A percentile compares a stretch with the other conserved stretches of the same genome.
Conservation (phyloP, 2,797 vertebrate species). For the Tolypeutes matacus region DNA sequence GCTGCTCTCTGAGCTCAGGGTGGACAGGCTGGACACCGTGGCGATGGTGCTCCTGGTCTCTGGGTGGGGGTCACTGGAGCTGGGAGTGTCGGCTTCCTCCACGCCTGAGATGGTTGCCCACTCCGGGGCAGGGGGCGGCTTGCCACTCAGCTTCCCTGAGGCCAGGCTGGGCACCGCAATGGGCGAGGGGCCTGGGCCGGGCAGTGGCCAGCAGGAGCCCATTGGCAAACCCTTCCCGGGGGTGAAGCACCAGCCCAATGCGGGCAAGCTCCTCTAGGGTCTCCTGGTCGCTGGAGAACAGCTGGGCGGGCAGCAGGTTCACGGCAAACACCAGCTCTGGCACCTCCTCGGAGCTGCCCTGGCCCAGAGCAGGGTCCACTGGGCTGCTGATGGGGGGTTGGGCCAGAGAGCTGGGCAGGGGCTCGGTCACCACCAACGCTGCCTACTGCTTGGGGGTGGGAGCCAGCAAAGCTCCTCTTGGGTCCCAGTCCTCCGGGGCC, state of each 20-base stretch:
- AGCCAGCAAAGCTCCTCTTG: slow-evolving; percentile 87
- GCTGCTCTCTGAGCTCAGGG: slow-evolving; percentile 98
- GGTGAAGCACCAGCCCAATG: slow-evolving; percentile 96
- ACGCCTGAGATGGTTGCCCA: slow-evolving; percentile 98
- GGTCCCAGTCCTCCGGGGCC: slow-evolving; percentile 88
- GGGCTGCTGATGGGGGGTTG: slow-evolving; percentile 90
- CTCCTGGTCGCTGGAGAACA: slow-evolving; percentile 98
- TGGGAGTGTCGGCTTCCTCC: slow-evolving; percentile 98
- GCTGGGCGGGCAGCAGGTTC: slow-evolving; percentile 94
- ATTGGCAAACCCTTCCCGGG: slow-evolving; percentile 96
- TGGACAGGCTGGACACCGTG: slow-evolving; percentile 99
- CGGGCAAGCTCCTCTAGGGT: slow-evolving; percentile 97
- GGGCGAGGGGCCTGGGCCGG: slow-evolving; percentile 89
- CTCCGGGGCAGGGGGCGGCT: slow-evolving; percentile 93
- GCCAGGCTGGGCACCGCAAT: slow-evolving; percentile 92
- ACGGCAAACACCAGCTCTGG: slow-evolving; percentile 94
- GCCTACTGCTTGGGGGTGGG: slow-evolving; percentile 82
- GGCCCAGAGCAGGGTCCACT: slow-evolving; percentile 90
- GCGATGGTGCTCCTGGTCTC: slow-evolving; percentile 99
- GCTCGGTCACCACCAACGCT: slow-evolving; percentile 79
- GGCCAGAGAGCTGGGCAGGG: slow-evolving; percentile 86
- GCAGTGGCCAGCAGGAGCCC: slow-evolving; percentile 92
- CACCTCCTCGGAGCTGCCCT: slow-evolving; percentile 98
- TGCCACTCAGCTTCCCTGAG: slow-evolving; percentile 98
- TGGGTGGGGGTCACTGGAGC: slow-evolving; percentile 98